Evolutionary conservation across 2,113 vertebrate species (phyloP).

Genomic region (Phalacrocorax carbo): DNA sequence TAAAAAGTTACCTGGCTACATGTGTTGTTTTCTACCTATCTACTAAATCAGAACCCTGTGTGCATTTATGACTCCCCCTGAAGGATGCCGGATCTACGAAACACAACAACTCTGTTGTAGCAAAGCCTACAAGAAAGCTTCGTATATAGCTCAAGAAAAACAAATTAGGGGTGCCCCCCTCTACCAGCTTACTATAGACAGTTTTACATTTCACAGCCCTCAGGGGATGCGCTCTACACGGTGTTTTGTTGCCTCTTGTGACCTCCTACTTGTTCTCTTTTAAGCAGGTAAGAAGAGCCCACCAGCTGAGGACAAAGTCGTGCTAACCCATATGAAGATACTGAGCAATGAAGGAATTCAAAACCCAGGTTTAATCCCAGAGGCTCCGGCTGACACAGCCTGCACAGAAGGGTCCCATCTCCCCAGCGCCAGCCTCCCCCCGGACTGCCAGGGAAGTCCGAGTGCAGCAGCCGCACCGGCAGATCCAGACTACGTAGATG

Average conservation of each 20-base stretch:
- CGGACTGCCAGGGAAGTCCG: background rate
- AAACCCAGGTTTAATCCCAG: constrained; percentile 54
- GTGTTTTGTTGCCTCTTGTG: background rate
- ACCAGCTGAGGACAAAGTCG: constrained; percentile 76
- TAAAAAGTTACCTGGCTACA: background rate
- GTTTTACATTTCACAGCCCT: background rate
- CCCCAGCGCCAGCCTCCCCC: background rate
- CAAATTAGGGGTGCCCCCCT: background rate
- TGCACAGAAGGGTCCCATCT: background rate
- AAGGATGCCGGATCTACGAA: constrained; percentile 14
- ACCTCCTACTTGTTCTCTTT: constrained; percentile 4
- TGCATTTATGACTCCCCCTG: constrained; percentile 11
- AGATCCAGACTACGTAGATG: background rate
- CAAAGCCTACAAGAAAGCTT: background rate
- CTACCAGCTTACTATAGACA: background rate
- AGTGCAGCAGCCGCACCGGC: background rate
- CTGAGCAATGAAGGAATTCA: constrained; percentile 72
- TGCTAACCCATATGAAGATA: constrained; percentile 87
- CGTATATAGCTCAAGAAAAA: background rate
- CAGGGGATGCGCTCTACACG: background rate
- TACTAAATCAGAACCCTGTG: background rate
- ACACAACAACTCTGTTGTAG: background rate
- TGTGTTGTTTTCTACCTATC: background rate
- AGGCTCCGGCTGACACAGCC: constrained; percentile 20
- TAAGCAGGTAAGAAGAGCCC: constrained; percentile 77